Evolutionary conservation across 2,113 vertebrate species (phyloP), one percentile per base, ranked within the genome.

Genomic region (Leptobrachium ailaonicum): DNA sequence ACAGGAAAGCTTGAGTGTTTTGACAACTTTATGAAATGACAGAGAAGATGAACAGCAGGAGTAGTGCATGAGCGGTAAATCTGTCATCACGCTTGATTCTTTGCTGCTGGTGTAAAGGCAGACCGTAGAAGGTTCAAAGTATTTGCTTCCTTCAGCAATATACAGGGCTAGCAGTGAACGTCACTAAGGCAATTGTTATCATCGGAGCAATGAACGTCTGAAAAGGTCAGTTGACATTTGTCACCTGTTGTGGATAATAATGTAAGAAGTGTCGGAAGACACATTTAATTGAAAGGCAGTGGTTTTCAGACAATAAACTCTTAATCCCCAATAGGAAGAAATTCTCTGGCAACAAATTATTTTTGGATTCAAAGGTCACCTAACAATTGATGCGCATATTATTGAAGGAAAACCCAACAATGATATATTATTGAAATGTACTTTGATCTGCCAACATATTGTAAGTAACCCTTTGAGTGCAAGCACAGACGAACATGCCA

Each of bases 171-270:
- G 20, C 20, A 54, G 2, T 71, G 45, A 71, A 71, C 47, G 53
- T 71, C 53, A 71, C n/a, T 11, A 32, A 40, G 70, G 20, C 50
- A 50, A 53, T 71, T 53, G 50, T 71, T 54, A 44, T 40, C 47
- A 71, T 20, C 32, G 47, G 44, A 54, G 9, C 20, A 54, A 41
- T 20, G 50, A 14, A 71, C n/a, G 45, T 53, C 70, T 71, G 70
- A 71, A 71, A 71, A 71, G 70, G 70, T 71, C 70, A 41, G 7
- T 71, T 41, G 45, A 50, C 9, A 68, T 54, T 54, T 71, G 70
- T 11, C 47, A 41, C 20, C 47, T 53, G 47, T 71, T 75, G 9
- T 56, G 40, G 13, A 58, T 6, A 64, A 64, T 75, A 62, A 75
- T 75, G 73, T 14, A 4, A 41, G 44, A 20, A 41, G 42, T 53